Evolutionary conservation across 2,888 invertebrate genomes (phyloP).

Genomic region (Macroteleia sp.): DNA sequence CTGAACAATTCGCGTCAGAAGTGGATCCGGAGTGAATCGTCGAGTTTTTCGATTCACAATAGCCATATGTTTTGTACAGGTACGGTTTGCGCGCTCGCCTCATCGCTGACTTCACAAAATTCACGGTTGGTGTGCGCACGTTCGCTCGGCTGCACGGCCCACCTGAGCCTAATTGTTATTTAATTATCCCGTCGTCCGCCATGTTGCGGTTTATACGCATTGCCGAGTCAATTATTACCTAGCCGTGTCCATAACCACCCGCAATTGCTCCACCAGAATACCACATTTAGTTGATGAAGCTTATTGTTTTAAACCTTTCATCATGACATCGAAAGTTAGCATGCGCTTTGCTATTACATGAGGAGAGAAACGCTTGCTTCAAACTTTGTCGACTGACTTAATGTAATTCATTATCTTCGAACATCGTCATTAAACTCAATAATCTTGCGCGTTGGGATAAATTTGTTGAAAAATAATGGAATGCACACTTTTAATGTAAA

Average conservation of each 20-base stretch:
- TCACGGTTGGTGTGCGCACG: conserved; percentile 57
- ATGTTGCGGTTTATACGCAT: conserved; percentile 81
- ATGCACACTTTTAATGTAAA: no score
- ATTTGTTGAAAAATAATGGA: no score
- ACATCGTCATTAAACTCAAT: conserved; percentile 34
- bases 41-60: conserved; percentile 63
- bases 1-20: conserved; percentile 44
- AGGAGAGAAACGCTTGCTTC: conserved; percentile 42
- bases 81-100: conserved; percentile 32
- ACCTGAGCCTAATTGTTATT: conserved; percentile 81
- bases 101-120: conserved; percentile 20
- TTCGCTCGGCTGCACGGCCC: conserved; percentile 71
- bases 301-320: conserved; percentile 57
- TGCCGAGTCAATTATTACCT: conserved; percentile 79
- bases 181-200: conserved; percentile 80
- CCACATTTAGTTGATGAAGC: conserved; percentile 54
- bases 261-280: conserved; percentile 58
- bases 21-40: conserved; percentile 74
- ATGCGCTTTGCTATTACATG: conserved; percentile 45
- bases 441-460: no score
- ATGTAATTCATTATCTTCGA: conserved; percentile 42
- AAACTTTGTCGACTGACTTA: conserved; percentile 42
- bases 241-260: conserved; percentile 72
- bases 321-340: conserved; percentile 44
- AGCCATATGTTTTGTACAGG: conserved; percentile 61